Base-by-base conservation (phyloP, 2,797 vertebrate genomes). In the Artibeus lituratus region DNA sequence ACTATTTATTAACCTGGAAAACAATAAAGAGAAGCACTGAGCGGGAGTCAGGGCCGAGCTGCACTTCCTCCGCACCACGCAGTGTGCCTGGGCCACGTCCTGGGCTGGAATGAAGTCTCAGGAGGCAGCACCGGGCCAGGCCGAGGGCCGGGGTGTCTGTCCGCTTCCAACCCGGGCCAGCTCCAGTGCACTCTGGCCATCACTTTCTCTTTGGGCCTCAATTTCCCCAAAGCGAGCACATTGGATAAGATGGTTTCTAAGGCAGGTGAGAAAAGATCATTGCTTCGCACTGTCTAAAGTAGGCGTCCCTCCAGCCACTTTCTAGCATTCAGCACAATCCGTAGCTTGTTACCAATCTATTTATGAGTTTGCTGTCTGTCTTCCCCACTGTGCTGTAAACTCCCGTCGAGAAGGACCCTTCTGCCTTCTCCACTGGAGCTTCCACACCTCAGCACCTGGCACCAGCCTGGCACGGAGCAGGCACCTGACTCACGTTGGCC, bases 1-100 rank as follows among this genome's bases (percentile, higher is more conserved):
- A 95, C 89, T 67, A 80, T 94, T 98, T 97, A 97, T 97, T 97
- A 98, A 97, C 59, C 74, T 70, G 49, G 96, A 95, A 98, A 98
- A 97, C 97, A 97, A 73, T 76, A 73, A 87, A 77, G 51, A 94
- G 72, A 82, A 94, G 72, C 53, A 69, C 67, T 87, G 10, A 44
- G 26, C 55, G 69, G 81, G 74, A 4, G 0, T 96, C n/a, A 84
- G 69, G 44, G 57, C 47, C 18, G 32, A 32, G 37, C 6, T 7
- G 42, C 11, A 6, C 76, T 59, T 81, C 42, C 69, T 96, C 49
- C 83, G 70, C n/a, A 59, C 32, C 14, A 39, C 0, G 10, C 3
- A 16, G 39, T 16, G 70, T 15, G 19, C 10, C 51, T 3, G 8
- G 35, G 69, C 0, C 70, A 82, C 16, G 42, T 10, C 53, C 73